Base-by-base conservation (phyloP, 2,113 vertebrate species). In the Psephotus haematonotus region DNA sequence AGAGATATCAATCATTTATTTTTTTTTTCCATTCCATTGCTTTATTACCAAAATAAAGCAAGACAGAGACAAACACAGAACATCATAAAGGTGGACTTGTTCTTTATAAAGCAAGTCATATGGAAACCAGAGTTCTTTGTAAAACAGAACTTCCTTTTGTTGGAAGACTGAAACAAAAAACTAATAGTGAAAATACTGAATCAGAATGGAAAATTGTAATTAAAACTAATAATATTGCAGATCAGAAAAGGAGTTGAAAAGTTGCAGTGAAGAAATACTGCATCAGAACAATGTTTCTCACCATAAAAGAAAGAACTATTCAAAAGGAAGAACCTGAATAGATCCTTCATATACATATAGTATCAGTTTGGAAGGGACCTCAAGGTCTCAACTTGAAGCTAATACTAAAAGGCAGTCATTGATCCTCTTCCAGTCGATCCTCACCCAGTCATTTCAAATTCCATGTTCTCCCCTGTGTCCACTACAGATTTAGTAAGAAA, bases 341-440 rank as follows among this genome's bases (percentile, higher is more conserved):
- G 7, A 29, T 37, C 9, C 7, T 17, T 81, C 39, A 63, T 4
- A 55, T 6, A 69, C 3, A 5, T 68, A 59, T 15, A 35, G n/a
- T 24, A 35, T 22, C 57, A 35, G 33, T 22, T 15, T 24, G 22
- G 33, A 59, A 35, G 33, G 57, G n/a, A 24, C 33, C n/a, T 59
- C 57, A 59, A 59, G 57, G 33, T 59, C 13, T 24, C 33, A 35
- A 35, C 57, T 35, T 59, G 22, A 59, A 59, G 46, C 5, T 77
- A 67, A 67, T 29, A 67, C 17, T 35, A 64, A 81, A 43, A 86
- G 31, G 27, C 47, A 59, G n/a, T 5, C 63, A 76, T 23, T 0
- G 1, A 31, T 47, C 23, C 17, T 81, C 53, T 82, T 2, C 11
- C 15, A 37, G 1, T 24, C 0, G 0, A 29, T 43, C 22, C 15